phyloP scores from a whole-genome alignment of 2,113 vertebrate species.

The Hypanus sabinus region DNA sequence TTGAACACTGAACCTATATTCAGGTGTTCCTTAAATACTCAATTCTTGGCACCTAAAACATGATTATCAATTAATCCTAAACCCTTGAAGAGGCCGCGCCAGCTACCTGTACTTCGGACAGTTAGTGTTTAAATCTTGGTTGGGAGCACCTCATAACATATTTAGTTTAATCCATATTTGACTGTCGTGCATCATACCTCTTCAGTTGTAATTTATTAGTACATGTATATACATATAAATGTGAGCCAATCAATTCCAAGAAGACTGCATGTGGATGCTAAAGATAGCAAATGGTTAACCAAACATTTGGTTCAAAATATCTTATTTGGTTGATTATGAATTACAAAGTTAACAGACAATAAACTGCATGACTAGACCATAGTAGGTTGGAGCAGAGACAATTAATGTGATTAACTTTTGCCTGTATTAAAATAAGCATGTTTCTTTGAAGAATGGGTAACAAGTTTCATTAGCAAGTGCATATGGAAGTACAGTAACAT shows the following conservation, averaged over 20 bases:
- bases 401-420: not conserved
- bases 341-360: not conserved
- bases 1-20: too few species aligned
- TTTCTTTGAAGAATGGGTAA: not conserved
- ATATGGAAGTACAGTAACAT: not conserved
- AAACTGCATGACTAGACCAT: too few species aligned
- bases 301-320: not conserved
- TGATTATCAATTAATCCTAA: too few species aligned
- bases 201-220: not conserved
- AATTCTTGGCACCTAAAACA: too few species aligned
- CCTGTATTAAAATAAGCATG: not conserved
- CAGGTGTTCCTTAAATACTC: too few species aligned
- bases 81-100: too few species aligned
- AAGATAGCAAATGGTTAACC: not conserved
- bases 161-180: not conserved
- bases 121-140: too few species aligned
- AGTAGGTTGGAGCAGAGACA: not conserved
- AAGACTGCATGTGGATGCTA: not conserved
- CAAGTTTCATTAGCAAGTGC: not conserved
- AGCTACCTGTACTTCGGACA: too few species aligned
- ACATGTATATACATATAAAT: not conserved
- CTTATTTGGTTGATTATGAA: not conserved
- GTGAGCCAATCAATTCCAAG: not conserved
- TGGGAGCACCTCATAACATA: not conserved
- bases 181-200: not conserved